Evolutionary conservation across 2,797 vertebrate species (phyloP), one percentile per base, ranked within the genome.

Genomic region (Onychomys arenicola): DNA sequence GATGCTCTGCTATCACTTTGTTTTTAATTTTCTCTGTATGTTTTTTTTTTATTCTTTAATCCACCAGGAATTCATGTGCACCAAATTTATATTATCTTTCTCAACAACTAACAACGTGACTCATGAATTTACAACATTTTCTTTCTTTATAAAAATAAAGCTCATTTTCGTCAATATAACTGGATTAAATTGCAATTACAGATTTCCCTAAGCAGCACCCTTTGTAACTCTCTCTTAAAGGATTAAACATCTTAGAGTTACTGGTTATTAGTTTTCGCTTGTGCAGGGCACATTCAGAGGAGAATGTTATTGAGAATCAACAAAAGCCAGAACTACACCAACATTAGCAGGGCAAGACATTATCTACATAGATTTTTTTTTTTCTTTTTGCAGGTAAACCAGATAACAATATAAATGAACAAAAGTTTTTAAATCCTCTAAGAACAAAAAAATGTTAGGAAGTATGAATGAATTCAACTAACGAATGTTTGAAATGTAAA

Each of bases 61-160:
- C 21, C 81, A 61, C 43, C 77, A 40, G 59, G 59, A 93, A 71
- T 88, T 90, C 80, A 69, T 27, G 32, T 40, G 14, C 46, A 83
- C 34, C 91, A 78, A 80, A 71, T 93, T 76, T 75, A 89, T 65
- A 40, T 80, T 93, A 34, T 81, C 88, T 90, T 93, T 89, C 32
- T 87, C 23, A 73, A 95, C 13, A 89, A 46, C 46, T 91, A 91
- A 40, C 49, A 91, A 23, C n/a, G 85, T 59, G 27, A 23, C 71
- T 93, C 90, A 91, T 55, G 16, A 34, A 81, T 91, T 88, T 11
- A 87, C 81, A 57, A 76, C 32, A 59, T 40, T 61, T 69, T 95
- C 37, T 65, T 91, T 75, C 46, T 75, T 93, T 92, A 37, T 80
- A 77, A 93, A 82, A 94, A 89, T 71, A 77, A 89, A 94, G 59